Conservation (phyloP, 2,888 invertebrate species). For the Pheosia tremula region DNA sequence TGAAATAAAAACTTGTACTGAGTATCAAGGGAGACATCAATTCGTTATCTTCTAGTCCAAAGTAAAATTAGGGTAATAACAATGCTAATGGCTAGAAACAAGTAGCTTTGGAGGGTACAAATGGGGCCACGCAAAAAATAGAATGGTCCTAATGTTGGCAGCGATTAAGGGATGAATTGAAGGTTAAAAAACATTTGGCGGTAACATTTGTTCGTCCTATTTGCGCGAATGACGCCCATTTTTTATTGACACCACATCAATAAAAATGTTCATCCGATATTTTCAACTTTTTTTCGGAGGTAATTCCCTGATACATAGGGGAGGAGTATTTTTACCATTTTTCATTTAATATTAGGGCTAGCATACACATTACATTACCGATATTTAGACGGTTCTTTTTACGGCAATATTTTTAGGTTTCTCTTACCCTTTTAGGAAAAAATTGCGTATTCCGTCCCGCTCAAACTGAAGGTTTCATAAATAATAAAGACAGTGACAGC, state of each 20-base stretch:
- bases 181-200: slow-evolving; percentile 7
- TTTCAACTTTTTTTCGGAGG: no score
- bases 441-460: no score
- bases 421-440: no score
- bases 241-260: background rate
- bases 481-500: no score
- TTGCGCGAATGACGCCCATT: background rate
- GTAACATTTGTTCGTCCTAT: background rate
- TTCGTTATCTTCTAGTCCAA: slow-evolving; percentile 10
- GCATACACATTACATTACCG: no score
- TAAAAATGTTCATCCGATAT: background rate
- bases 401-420: no score
- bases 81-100: slow-evolving; percentile 4
- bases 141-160: background rate
- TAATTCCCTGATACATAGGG: no score
- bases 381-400: no score
- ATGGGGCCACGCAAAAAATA: background rate
- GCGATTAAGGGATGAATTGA: slow-evolving; percentile 9
- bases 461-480: no score
- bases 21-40: slow-evolving; percentile 8
- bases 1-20: slow-evolving; percentile 10
- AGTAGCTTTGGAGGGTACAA: background rate
- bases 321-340: no score
- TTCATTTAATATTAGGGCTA: no score
- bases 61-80: slow-evolving; percentile 6